Conservation (phyloP, 2,888 invertebrate genomes). For the Spisula solida region DNA sequence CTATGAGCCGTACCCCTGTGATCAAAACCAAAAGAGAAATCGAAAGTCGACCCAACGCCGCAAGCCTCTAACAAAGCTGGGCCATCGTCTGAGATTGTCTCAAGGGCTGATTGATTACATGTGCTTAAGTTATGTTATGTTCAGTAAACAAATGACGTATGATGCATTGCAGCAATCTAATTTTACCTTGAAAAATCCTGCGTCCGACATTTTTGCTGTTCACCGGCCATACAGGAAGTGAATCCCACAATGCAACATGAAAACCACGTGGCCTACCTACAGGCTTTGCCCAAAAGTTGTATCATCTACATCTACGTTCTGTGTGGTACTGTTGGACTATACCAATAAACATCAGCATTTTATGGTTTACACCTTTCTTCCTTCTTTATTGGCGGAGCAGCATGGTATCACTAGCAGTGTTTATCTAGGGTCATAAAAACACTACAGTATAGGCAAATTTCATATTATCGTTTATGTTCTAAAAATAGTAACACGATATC, state of each 20-base stretch:
- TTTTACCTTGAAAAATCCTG: conserved; percentile 88
- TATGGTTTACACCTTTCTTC: no score
- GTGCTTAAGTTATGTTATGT: neutral
- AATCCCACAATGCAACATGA: conserved; percentile 48
- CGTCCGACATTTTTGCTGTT: conserved; percentile 87
- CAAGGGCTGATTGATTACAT: neutral
- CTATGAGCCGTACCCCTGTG: neutral
- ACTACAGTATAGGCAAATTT: no score
- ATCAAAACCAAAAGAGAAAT: neutral
- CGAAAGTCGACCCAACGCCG: neutral
- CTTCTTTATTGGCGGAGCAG: no score
- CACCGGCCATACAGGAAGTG: conserved; percentile 62
- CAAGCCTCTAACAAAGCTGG: neutral
- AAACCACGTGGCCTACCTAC: conserved; percentile 51
- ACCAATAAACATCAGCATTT: no score
- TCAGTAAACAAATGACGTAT: neutral
- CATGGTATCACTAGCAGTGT: no score
- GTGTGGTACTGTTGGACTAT: no score
- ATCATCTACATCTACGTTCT: no score
- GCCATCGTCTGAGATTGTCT: neutral
- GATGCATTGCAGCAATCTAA: neutral
- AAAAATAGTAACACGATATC: no score
- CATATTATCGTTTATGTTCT: no score
- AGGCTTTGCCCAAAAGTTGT: conserved; percentile 10
- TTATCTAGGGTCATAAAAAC: no score